A percentile compares a stretch with the other conserved stretches of the same genome.
These are phyloP conservation scores for Hemitrygon akajei DNA, from an alignment of 2,797 vertebrate species.

Conservation along the genomic window DNA sequence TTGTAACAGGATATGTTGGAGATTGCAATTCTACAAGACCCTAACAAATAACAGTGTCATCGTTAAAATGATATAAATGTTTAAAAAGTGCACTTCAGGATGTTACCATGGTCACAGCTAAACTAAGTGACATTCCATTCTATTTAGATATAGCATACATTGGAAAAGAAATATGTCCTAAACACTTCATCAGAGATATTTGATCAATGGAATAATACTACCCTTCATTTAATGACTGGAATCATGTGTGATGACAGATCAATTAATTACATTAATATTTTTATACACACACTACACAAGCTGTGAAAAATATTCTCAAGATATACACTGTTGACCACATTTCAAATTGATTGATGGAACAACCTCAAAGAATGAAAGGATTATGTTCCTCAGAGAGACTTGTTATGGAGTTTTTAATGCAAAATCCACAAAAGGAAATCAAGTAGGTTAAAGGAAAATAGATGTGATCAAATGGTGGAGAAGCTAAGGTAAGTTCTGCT, in stretches of 20 bases:
- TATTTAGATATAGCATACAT: too few relatives aligned
- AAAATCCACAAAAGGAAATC: background rate
- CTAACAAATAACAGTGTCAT: background rate
- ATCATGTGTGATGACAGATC: background rate
- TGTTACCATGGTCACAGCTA: background rate
- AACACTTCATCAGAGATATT: background rate
- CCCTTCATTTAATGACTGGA: background rate
- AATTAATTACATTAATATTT: background rate
- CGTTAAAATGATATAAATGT: background rate
- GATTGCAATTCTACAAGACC: background rate
- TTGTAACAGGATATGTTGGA: background rate
- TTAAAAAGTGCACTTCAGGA: background rate
- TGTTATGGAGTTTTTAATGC: background rate
- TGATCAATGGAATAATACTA: background rate
- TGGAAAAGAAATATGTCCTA: background rate
- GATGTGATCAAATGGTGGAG: background rate
- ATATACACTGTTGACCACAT: background rate
- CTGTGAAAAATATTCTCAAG: background rate
- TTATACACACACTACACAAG: background rate
- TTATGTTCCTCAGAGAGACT: background rate
- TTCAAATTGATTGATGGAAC: background rate
- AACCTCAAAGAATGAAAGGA: background rate
- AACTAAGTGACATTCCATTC: background rate
- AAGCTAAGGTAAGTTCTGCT: background rate
- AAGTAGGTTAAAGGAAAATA: background rate